Evolutionary conservation across 1,140 invertebrate genomes (phyloP), one percentile per base, ranked within the genome.

Genomic region (Drosophila erecta): DNA sequence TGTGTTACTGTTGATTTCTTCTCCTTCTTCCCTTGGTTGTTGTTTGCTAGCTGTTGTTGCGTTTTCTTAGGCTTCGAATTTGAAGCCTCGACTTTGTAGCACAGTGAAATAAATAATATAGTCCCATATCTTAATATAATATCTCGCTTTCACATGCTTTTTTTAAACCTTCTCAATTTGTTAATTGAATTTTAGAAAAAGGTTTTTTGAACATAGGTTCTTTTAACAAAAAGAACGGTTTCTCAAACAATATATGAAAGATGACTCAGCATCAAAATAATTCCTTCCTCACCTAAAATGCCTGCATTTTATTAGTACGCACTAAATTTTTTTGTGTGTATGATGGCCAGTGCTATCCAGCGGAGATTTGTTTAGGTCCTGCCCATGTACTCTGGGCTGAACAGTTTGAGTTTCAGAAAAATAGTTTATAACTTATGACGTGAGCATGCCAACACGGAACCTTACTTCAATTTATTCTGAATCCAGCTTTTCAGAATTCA

Each of bases 1-100:
- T 76, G 40, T 70, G 41, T 62, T 59, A 38, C 41, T 74, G 70
- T 75, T 79, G 76, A 55, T 80, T 80, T 56, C 59, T 57, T 81
- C 50, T 43, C 67, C 15, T 70, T 75, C 70, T 70, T 69, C 44
- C 17, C 46, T 79, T 76, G 49, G 61, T 58, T 69, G 27, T 46
- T 44, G 51, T 40, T 64, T 56, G 55, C 70, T 70, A 56, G 38
- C 59, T 58, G 47, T 56, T 54, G 71, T 73, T 72, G 44, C 58
- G 54, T 60, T 54, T 67, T 59, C 65, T 69, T 74, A 46, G 51
- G 41, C 60, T 67, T 66, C 33, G 40, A 35, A 44, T 76, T 66
- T 49, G 38, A 69, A 61, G 50, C 71, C 51, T 58, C 54, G 37
- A 58, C 72, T 57, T 58, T 30, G 38, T 15, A 46, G 33, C 27